Base-by-base conservation (phyloP, 2,113 vertebrate species). In the Edolisoma coerulescens region DNA sequence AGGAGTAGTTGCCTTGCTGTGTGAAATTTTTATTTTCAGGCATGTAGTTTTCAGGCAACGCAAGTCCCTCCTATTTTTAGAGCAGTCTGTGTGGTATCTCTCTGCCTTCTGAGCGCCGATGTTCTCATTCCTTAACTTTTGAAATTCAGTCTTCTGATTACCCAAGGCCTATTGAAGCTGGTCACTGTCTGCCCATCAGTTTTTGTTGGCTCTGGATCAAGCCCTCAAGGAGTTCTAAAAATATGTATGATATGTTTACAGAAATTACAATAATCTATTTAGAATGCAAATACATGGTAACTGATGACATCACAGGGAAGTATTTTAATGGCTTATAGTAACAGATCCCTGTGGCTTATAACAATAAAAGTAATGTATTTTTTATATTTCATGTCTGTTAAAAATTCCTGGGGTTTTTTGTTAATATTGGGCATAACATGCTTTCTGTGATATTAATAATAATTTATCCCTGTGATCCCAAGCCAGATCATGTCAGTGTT, bases 261-360 rank as follows among this genome's bases (percentile, higher is more conserved):
- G 94, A 96, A 94, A 94, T 90, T 90, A 70, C 79, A 93, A 53
- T 81, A 69, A 89, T 81, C 71, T 95, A 82, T 97, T 96, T 96
- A 84, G 90, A 95, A 56, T 94, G 37, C 73, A 96, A 96, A 93
- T 91, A 92, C 45, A 39, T 49, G 68, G 68, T 42, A 81, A 93
- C 73, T 78, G 80, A 76, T 96, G 93, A 95, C 77, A 87, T 96
- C 90, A 96, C 53, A 57, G 60, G 47, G 47, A 94, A 84, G 49
- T 56, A 78, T 87, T 87, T 74, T 69, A 92, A 75, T 90, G 60
- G 76, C 86, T 95, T 95, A 42, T 89, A 78, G 89, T 93, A 92
- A 71, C 56, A 82, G 83, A 84, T 86, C 61, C 73, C 76, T 11
- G 4, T 75, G 41, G 86, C n/a, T 96, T 91, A 37, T 90, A 78